Evolutionary conservation across 2,113 vertebrate species (phyloP), one percentile per base, ranked within the genome.

Genomic region (Leptobrachium leishanense): DNA sequence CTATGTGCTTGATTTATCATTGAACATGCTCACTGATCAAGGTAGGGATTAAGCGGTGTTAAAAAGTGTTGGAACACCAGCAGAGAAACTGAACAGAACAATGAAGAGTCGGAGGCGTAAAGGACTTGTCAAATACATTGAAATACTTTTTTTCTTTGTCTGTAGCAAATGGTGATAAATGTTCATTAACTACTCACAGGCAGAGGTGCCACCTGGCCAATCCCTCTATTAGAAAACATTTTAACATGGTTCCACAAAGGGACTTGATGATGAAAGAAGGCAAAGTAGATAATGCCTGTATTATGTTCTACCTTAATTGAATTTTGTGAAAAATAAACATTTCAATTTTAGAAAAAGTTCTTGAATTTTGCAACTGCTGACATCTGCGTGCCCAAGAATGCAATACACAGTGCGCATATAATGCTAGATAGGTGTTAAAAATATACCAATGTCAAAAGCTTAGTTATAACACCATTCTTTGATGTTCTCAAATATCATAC

Each of bases 1-100:
- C 63, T 46, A 31, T 2, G 42, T 43, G 73, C 57, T 31, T 43
- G 20, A 43, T 39, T 44, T 73, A 73, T 55, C 77, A 65, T 43
- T 72, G 31, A 43, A 73, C 55, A 64, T 44, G 63, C 53, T 46
- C 9, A 41, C 70, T 67, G 69, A 79, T 73, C 77, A 79, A 79
- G 46, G 70, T 66, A 43, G 42, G 63, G 70, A 79, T 79, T 79
- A 79, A 79, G 70, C 73, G 53, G 70, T 73, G 70, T 67, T 79
- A 72, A 66, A 50, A 54, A 73, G 13, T 6, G 41, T 20, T 57
- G 40, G 68, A 72, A 63, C 39, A 6, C 43, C 7, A 71, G 31
- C 6, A 43, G 50, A 66, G 70, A 66, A 31, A 65, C 77, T 57
- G 13, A 64, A 42, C 57, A 39, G 70, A 72, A 79, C 77, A 73